A percentile compares a stretch with the other conserved stretches of the same genome.
Conservation (phyloP, 2,888 invertebrate species). For the Diarsia mendica region DNA sequence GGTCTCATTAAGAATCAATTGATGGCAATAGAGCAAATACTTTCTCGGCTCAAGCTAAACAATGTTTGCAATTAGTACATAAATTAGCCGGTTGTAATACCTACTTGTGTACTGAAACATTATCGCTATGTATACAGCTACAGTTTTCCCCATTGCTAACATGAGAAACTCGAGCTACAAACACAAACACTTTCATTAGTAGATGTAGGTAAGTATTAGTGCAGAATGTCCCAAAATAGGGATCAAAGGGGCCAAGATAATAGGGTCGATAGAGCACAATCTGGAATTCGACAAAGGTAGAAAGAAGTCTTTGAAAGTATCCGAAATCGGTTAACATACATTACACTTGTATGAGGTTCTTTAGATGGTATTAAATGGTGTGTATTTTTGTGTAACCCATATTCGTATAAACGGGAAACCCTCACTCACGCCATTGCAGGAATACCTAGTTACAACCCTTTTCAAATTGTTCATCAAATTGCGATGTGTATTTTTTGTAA, state of each 20-base stretch:
- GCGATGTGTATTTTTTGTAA: background rate
- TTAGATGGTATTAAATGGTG: constrained; percentile 24
- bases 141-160: constrained; percentile 19
- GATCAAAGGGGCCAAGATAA: constrained; percentile 52
- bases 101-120: constrained; percentile 19
- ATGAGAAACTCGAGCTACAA: constrained; percentile 6
- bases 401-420: constrained; percentile 4
- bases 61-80: constrained; percentile 10
- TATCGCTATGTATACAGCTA: constrained; percentile 6
- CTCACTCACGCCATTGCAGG: background rate
- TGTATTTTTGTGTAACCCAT: constrained; percentile 6
- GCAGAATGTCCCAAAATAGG: constrained; percentile 30
- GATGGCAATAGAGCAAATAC: background rate
- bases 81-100: constrained; percentile 18
- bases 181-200: constrained; percentile 35
- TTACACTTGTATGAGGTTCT: constrained; percentile 40
- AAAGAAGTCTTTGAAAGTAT: constrained; percentile 53
- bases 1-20: constrained; percentile 4
- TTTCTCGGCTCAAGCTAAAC: background rate
- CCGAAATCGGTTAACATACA: constrained; percentile 48
- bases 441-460: background rate
- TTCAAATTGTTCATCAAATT: constrained; percentile 3
- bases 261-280: constrained; percentile 45
- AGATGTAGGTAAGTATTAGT: constrained; percentile 26
- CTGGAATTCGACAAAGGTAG: constrained; percentile 29